Conservation (phyloP, 2,888 invertebrate species). For the Dasysyrphus albostriatus region DNA sequence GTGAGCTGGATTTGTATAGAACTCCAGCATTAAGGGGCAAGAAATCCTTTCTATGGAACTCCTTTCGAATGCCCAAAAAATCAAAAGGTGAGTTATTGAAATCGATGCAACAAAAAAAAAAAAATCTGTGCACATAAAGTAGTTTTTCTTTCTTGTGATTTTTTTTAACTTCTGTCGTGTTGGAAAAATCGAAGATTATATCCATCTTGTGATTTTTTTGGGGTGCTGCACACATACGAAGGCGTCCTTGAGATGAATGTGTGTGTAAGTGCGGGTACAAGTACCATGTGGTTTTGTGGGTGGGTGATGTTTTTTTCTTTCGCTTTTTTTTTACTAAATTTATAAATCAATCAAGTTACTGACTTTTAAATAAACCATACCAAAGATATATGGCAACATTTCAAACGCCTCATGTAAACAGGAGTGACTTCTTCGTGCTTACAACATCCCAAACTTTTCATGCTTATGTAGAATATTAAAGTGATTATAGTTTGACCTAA, state of each 20-base stretch:
- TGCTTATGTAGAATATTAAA: background rate
- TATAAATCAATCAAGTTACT: constrained; percentile 43
- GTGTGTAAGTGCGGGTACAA: constrained; percentile 12
- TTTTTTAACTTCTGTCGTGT: constrained; percentile 7
- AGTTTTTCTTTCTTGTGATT: background rate
- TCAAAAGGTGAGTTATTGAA: constrained; percentile 78
- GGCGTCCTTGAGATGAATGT: constrained; percentile 61
- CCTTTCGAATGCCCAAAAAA: constrained; percentile 83
- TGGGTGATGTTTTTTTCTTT: constrained; percentile 9
- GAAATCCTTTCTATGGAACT: constrained; percentile 83
- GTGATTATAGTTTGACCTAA: background rate
- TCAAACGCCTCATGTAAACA: background rate
- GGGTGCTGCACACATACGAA: constrained; percentile 2
- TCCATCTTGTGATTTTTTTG: constrained; percentile 16
- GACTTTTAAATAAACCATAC: constrained; percentile 14
- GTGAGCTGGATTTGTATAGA: constrained; percentile 82
- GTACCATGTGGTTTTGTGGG: constrained; percentile 46
- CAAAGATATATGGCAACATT: constrained; percentile 41
- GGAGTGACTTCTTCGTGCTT: background rate
- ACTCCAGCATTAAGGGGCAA: constrained; percentile 79
- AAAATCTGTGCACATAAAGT: background rate
- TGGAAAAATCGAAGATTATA: constrained; percentile 71
- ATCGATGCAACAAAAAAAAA: background rate
- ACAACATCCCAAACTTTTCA: background rate
- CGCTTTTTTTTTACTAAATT: background rate